These are phyloP conservation scores for Taxidea taxus DNA, from an alignment of 2,113 vertebrate species.

Conservation along the genomic window DNA sequence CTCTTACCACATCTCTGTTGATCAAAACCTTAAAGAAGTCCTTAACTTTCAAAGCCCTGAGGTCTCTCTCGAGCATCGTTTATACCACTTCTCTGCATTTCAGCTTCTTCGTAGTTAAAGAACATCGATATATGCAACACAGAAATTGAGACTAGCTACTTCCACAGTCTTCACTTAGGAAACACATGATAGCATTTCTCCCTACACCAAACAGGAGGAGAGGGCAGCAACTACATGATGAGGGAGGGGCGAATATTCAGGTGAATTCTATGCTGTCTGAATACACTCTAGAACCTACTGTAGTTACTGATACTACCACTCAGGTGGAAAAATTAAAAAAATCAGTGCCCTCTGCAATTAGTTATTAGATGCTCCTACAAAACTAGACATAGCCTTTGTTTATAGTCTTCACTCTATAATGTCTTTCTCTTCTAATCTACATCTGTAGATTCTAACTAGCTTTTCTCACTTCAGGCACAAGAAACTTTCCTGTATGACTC, in stretches of 20 bases:
- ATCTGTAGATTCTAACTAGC: background rate
- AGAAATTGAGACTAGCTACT: background rate
- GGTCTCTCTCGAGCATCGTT: background rate
- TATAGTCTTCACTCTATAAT: background rate
- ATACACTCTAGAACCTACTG: background rate
- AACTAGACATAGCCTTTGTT: background rate
- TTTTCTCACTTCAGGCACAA: background rate
- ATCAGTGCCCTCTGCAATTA: background rate
- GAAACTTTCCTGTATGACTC: background rate
- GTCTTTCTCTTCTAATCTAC: background rate
- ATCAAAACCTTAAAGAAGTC: background rate
- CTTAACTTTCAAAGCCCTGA: constrained; percentile 2
- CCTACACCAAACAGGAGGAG: too few relatives aligned
- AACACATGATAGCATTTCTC: background rate
- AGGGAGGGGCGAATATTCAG: background rate
- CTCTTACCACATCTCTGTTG: background rate
- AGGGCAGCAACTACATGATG: background rate
- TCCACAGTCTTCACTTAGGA: background rate
- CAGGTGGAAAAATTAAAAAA: background rate
- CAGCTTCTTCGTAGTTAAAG: background rate
- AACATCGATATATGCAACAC: background rate
- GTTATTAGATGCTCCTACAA: background rate
- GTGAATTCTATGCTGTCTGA: background rate
- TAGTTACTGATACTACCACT: background rate
- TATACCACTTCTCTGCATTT: background rate